Base-by-base conservation (phyloP, 2,797 vertebrate genomes). In the Natrix natrix region DNA sequence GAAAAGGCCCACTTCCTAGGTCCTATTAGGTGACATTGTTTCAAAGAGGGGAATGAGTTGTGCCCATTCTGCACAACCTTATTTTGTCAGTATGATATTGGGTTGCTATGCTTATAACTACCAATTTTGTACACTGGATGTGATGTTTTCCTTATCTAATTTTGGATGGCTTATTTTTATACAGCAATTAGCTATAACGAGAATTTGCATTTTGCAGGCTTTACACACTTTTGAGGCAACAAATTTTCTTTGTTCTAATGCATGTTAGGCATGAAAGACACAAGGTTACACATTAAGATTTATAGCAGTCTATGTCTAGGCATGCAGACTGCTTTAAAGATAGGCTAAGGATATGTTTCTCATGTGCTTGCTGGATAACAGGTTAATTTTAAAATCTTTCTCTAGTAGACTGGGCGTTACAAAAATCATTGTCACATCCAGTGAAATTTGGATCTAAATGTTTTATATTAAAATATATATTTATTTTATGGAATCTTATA, bases 151-250 rank as follows among this genome's bases (percentile, higher is more conserved):
- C 83, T 87, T 56, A 57, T 86, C 2, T 54, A 69, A 56, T 61
- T 91, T 86, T 43, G 24, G 0, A 54, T 89, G 28, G 2, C 1
- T 14, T 87, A 12, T 14, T 92, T 91, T 92, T 94, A 61, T 57
- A 69, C 37, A 43, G n/a, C 87, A 93, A 54, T 94, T 93, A 86
- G 11, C 95, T 37, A 16, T 87, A 57, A 13, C 37, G 83, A 86
- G 24, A 78, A 60, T 86, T 88, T 90, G 54, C 87, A 28, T 74
- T 48, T 60, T 92, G 87, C 83, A 90, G 26, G 1, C 89, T 95
- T 87, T 24, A 74, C 90, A 91, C 12, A 17, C 56, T 91, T 0
- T 92, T 55, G 28, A 92, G 93, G 90, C 78, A 56, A 87, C 13
- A 92, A 86, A 93, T 83, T 86, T 17, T 61, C 56, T 91, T n/a